Conservation (phyloP, 2,113 vertebrate genomes). For the sheep (Ovis aries) region DNA sequence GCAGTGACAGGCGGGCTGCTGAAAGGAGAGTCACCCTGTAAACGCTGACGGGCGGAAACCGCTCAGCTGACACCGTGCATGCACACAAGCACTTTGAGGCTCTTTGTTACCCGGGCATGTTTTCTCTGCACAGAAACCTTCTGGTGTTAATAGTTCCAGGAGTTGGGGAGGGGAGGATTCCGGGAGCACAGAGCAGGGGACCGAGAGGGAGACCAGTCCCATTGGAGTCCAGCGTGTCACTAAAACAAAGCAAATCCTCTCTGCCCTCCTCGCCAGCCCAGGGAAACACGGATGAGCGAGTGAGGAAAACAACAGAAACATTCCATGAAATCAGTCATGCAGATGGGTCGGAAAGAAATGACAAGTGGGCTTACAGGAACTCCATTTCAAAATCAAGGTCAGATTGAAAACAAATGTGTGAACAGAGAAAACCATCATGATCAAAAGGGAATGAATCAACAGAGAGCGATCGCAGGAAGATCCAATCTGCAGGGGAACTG, state of each 20-base stretch:
- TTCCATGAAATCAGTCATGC: neutral
- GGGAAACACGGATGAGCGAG: neutral
- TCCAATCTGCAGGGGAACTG: neutral
- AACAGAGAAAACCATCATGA: neutral
- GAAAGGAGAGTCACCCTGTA: neutral
- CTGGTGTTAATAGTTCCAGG: neutral
- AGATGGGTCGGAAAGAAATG: neutral
- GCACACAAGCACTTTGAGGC: neutral
- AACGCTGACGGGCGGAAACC: fast-evolving
- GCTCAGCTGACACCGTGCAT: neutral
- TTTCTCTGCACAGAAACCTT: neutral
- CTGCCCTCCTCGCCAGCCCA: neutral
- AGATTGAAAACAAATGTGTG: neutral
- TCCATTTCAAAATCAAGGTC: neutral
- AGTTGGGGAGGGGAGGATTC: neutral
- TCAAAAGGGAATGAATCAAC: neutral
- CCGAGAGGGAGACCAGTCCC: neutral
- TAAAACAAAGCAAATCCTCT: neutral
- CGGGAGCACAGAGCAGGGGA: neutral
- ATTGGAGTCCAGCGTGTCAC: neutral
- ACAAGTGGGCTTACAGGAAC: neutral
- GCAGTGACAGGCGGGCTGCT: neutral
- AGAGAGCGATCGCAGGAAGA: neutral
- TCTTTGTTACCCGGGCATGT: neutral
- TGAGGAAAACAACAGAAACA: neutral